These are phyloP conservation scores for Nasonia longicornis DNA, from an alignment of 1,140 invertebrate genomes.

Conservation along the genomic window DNA sequence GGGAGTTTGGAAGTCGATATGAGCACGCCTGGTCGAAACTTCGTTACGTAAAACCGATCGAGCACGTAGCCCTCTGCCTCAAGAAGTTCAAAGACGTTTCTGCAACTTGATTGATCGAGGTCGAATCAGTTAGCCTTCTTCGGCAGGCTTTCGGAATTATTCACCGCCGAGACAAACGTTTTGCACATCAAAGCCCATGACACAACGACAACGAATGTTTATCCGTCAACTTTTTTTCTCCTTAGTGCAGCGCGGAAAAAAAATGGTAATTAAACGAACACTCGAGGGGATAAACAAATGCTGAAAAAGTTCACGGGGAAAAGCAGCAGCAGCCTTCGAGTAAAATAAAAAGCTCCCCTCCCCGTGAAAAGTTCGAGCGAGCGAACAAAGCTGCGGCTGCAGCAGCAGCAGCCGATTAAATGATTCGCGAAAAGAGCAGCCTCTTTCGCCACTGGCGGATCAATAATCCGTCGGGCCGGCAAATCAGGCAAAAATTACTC, in stretches of 20 bases:
- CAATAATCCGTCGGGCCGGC: slow-evolving; percentile 24
- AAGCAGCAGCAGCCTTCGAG: background rate
- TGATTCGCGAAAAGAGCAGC: slow-evolving; percentile 43
- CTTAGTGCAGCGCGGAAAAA: too few relatives aligned
- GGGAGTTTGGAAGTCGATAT: background rate
- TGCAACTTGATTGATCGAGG: background rate
- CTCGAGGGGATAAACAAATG: background rate
- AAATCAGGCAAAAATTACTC: slow-evolving; percentile 39
- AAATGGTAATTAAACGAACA: background rate
- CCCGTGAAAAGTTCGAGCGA: background rate
- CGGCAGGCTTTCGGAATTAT: background rate
- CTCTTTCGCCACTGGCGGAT: slow-evolving; percentile 4
- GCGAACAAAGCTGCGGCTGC: slow-evolving; percentile 23
- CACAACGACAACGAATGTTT: too few relatives aligned
- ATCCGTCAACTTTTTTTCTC: too few relatives aligned
- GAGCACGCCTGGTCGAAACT: background rate
- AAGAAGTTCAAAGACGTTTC: background rate
- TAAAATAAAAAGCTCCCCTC: background rate
- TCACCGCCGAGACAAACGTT: too few relatives aligned
- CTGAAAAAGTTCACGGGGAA: background rate
- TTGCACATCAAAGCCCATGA: too few relatives aligned
- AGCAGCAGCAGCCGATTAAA: slow-evolving; percentile 44
- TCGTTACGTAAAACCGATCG: background rate
- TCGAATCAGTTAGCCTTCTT: background rate
- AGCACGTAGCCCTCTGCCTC: background rate